A percentile compares a stretch with the other conserved stretches of the same genome.
phyloP scores from a whole-genome alignment of 2,888 invertebrate genomes.

The Clusia tigrina region DNA sequence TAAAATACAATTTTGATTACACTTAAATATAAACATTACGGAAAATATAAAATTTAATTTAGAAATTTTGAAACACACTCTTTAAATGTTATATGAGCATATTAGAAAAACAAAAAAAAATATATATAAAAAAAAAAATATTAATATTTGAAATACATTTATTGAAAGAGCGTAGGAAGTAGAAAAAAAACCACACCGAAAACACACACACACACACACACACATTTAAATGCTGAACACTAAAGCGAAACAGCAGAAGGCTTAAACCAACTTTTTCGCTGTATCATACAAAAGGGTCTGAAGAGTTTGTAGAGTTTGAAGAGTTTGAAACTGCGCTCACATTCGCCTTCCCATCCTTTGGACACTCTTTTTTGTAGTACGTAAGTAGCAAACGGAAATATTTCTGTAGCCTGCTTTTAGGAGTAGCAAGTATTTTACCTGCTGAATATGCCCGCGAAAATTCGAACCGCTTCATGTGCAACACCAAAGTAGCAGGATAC shows the following conservation, averaged over 20 bases:
- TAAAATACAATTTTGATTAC: too few species aligned
- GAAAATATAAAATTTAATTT: not conserved
- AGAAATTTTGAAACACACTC: constrained; percentile 2
- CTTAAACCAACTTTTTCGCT: too few species aligned
- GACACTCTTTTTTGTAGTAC: not conserved
- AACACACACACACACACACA: not conserved
- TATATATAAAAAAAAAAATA: constrained; percentile 28
- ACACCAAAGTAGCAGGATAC: constrained; percentile 22
- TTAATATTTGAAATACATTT: constrained; percentile 50
- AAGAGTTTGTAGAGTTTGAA: too few species aligned
- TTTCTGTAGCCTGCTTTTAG: not conserved
- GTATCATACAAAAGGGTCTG: too few species aligned
- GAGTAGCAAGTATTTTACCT: not conserved
- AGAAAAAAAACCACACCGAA: not conserved
- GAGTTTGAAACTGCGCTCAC: too few species aligned
- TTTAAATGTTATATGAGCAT: constrained; percentile 27
- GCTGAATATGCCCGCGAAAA: not conserved
- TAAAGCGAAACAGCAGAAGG: not conserved
- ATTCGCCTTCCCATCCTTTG: too few species aligned
- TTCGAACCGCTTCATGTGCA: not conserved
- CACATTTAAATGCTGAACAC: not conserved
- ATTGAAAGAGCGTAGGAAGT: constrained; percentile 28
- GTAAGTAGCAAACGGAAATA: not conserved
- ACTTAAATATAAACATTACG: too few species aligned
- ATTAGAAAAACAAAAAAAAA: constrained; percentile 23